Conservation (phyloP, 2,888 invertebrate genomes). For the Meta bourneti region DNA sequence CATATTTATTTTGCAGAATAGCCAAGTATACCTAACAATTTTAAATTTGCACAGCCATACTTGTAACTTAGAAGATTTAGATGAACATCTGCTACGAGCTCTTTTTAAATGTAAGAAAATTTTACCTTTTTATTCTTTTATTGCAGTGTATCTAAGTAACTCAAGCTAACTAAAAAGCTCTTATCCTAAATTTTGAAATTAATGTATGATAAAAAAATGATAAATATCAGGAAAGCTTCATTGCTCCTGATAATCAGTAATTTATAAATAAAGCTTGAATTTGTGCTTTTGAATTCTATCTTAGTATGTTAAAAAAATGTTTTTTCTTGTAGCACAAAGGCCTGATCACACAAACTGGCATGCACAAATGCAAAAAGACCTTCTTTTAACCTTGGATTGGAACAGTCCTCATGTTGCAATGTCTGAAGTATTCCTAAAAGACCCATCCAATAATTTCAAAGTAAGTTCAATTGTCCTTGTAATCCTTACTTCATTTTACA, state of each 20-base stretch:
- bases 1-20: conserved; percentile 58
- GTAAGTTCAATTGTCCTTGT: conserved; percentile 71
- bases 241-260: no score
- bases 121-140: not conserved
- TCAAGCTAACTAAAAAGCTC: not conserved
- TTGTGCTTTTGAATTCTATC: no score
- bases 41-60: conserved; percentile 75
- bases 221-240: no score
- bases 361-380: conserved; percentile 79
- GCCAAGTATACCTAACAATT: conserved; percentile 66
- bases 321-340: conserved; percentile 59
- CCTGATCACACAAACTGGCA: conserved; percentile 74
- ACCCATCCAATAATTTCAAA: conserved; percentile 79
- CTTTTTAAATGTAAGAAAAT: conserved; percentile 75
- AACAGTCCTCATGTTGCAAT: conserved; percentile 80
- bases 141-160: not conserved
- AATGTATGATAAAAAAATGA: no score
- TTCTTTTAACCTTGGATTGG: conserved; percentile 80
- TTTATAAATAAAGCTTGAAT: no score
- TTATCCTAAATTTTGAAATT: no score
- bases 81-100: conserved; percentile 73
- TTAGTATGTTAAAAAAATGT: no score
- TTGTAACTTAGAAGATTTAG: conserved; percentile 73
- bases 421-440: conserved; percentile 80
- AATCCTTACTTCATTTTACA: not conserved